Conservation (phyloP, 2,888 invertebrate species). For the Morinoia aosen region DNA sequence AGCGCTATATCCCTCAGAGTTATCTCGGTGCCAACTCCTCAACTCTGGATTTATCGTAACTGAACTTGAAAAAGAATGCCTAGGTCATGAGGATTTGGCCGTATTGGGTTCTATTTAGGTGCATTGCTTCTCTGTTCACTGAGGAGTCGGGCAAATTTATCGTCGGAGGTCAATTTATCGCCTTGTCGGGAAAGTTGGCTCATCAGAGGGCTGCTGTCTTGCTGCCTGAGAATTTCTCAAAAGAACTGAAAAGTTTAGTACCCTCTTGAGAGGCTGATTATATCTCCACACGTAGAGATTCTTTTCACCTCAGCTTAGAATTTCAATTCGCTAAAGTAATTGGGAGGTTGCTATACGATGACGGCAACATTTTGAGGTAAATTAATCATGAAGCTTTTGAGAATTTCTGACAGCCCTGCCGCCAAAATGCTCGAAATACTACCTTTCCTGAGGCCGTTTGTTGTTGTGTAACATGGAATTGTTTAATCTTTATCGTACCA, state of each 20-base stretch:
- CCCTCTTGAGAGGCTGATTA: neutral
- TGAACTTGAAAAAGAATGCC: conserved; percentile 17
- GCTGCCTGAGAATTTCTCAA: neutral
- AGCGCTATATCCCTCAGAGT: neutral
- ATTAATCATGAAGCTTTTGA: neutral
- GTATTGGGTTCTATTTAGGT: neutral
- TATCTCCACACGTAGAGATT: neutral
- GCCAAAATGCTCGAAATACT: neutral
- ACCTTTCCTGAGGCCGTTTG: neutral
- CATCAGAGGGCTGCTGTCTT: neutral
- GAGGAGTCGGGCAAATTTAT: neutral
- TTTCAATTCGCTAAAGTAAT: neutral
- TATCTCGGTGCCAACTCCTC: neutral
- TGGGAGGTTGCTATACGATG: neutral
- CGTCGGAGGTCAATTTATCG: neutral
- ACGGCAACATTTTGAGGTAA: neutral
- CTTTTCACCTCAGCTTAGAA: neutral
- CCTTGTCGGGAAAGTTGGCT: neutral
- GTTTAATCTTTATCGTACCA: neutral
- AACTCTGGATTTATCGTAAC: neutral
- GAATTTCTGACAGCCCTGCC: neutral
- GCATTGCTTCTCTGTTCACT: neutral
- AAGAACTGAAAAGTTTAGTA: neutral
- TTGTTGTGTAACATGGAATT: neutral
- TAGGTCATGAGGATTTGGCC: neutral